A percentile compares a stretch with the other conserved stretches of the same genome.
Conservation (phyloP, 1,140 invertebrate species). For the Colletes latitarsis region DNA sequence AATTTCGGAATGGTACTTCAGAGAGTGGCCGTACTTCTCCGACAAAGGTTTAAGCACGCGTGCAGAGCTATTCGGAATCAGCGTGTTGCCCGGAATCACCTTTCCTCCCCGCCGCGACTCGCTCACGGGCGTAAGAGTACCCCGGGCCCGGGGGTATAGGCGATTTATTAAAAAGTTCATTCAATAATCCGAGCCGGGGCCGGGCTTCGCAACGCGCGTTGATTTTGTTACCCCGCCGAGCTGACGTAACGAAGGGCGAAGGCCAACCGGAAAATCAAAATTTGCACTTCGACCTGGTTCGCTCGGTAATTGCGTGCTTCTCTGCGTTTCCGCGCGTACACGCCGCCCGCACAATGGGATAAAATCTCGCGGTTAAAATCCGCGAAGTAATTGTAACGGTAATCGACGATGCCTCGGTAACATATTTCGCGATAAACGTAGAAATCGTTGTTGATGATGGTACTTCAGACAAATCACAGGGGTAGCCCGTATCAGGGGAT, state of each 20-base stretch:
- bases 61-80: slow-evolving; percentile 58
- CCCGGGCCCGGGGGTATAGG: slow-evolving; percentile 6
- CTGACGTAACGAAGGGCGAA: neutral
- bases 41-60: slow-evolving; percentile 71
- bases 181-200: neutral
- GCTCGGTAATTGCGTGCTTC: neutral
- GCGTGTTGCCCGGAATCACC: slow-evolving; percentile 42
- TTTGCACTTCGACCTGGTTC: slow-evolving; percentile 27
- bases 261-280: slow-evolving; percentile 32
- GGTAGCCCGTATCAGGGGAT: too few species aligned
- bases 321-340: neutral
- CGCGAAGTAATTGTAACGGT: too few species aligned
- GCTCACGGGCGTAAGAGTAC: too few species aligned
- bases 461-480: too few species aligned
- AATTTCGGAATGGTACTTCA: slow-evolving; percentile 79
- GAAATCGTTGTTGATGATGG: too few species aligned
- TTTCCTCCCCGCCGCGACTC: too few species aligned
- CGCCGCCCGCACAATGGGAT: too few species aligned
- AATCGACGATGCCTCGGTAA: too few species aligned
- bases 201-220: neutral
- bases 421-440: too few species aligned
- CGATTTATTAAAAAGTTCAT: slow-evolving; percentile 61
- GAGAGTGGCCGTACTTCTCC: slow-evolving; percentile 61
- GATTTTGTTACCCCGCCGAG: slow-evolving; percentile 18
- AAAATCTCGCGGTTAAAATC: too few species aligned